phyloP scores from a whole-genome alignment of 2,113 vertebrate species.

The Cettia cetti region DNA sequence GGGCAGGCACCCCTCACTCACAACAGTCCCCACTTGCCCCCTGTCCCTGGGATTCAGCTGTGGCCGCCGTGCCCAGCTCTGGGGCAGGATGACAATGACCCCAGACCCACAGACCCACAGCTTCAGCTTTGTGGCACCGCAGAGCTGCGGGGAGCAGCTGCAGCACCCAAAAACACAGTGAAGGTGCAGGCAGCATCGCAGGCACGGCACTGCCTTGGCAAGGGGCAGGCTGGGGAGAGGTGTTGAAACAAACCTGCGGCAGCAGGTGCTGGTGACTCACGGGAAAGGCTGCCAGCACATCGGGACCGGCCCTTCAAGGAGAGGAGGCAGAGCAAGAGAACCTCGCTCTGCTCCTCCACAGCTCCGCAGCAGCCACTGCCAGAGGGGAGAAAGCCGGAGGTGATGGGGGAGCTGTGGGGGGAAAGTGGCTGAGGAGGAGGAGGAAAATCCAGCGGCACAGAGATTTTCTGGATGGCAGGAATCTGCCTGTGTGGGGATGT shows the following conservation, averaged over 20 bases:
- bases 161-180: fast-evolving
- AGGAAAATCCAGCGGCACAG: neutral
- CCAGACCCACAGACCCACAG: neutral
- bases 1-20: neutral
- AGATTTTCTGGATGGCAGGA: neutral
- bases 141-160: neutral
- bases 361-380: neutral
- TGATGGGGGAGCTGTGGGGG: neutral
- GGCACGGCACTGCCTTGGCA: neutral
- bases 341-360: neutral
- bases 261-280: neutral
- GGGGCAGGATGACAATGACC: fast-evolving
- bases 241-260: neutral
- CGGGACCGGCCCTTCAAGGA: neutral
- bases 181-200: neutral
- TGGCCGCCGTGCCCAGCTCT: fast-evolving
- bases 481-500: fast-evolving
- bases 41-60: neutral
- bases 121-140: fast-evolving
- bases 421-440: neutral
- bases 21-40: fast-evolving
- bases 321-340: neutral
- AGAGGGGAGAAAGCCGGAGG: neutral
- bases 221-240: neutral
- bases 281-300: neutral